Percentiles rank a stretch among this genome's conserved stretches.
phyloP scores from a whole-genome alignment of 2,797 vertebrate genomes.

The Cyprinodon diabolis region DNA sequence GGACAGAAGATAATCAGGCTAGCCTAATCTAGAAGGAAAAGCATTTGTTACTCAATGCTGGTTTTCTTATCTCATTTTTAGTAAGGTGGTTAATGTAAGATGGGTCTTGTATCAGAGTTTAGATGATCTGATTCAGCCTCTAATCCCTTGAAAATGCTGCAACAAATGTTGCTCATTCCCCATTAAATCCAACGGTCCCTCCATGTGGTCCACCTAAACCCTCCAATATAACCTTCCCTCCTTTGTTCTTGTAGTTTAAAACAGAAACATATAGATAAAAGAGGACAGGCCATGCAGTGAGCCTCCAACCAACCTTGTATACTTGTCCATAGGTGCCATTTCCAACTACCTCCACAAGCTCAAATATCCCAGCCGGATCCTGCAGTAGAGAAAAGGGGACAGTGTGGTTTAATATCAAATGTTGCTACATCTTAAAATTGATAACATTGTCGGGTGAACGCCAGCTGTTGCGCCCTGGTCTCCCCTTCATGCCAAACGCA shows the following conservation, averaged over 20 bases:
- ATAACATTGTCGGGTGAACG: conserved; percentile 43
- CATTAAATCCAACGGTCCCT: not conserved
- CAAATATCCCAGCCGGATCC: conserved; percentile 94
- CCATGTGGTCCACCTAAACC: not conserved
- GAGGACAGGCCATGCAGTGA: conserved; percentile 62
- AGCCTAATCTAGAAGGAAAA: not conserved
- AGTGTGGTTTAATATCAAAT: not conserved
- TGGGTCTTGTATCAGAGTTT: conserved; percentile 46
- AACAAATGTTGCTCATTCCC: not conserved
- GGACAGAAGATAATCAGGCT: not conserved
- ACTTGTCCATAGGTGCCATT: conserved; percentile 95
- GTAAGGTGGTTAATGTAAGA: conserved; percentile 49
- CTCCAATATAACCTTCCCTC: not conserved
- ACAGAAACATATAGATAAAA: conserved; percentile 19
- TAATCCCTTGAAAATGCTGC: conserved; percentile 6
- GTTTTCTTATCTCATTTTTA: conserved; percentile 27
- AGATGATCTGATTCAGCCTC: conserved; percentile 53
- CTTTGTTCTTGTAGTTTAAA: conserved; percentile 27
- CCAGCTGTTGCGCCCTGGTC: conserved; percentile 88
- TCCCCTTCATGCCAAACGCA: conserved; percentile 83
- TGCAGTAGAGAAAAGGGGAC: conserved; percentile 52
- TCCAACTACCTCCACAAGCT: conserved; percentile 93
- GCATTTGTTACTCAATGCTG: conserved; percentile 17
- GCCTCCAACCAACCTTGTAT: conserved; percentile 86
- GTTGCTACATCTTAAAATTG: not conserved